phyloP scores from a whole-genome alignment of 1,140 invertebrate genomes.

The Drosophila willistoni region DNA sequence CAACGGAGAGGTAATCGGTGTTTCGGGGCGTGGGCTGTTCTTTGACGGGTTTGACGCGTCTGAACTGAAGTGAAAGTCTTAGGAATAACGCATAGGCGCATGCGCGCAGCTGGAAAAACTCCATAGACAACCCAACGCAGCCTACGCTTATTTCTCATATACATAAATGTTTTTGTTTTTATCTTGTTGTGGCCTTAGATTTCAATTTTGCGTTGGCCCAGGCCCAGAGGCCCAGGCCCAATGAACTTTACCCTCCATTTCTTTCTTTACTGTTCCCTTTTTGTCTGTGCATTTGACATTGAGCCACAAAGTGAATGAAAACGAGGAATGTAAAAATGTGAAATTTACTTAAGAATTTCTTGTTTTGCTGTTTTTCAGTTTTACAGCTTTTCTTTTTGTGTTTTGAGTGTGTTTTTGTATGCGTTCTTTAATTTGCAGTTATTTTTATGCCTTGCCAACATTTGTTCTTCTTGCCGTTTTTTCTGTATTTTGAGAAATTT shows the following conservation, averaged over 20 bases:
- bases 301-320: slow-evolving; percentile 18
- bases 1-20: not conserved
- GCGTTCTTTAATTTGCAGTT: slow-evolving; percentile 38
- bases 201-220: slow-evolving; percentile 36
- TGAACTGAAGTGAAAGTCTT: slow-evolving; percentile 69
- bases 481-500: slow-evolving; percentile 61
- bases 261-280: not conserved
- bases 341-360: slow-evolving; percentile 57
- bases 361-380: slow-evolving; percentile 41
- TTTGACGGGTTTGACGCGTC: slow-evolving; percentile 67
- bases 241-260: slow-evolving; percentile 6
- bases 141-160: not conserved
- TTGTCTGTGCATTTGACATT: slow-evolving; percentile 8
- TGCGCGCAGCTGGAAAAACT: slow-evolving; percentile 50
- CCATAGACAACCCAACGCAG: slow-evolving; percentile 25
- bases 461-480: slow-evolving; percentile 8
- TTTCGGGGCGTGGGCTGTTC: slow-evolving; percentile 63
- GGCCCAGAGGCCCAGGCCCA: slow-evolving; percentile 25
- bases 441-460: slow-evolving; percentile 65
- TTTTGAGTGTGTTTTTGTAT: not conserved
- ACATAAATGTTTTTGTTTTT: slow-evolving; percentile 6
- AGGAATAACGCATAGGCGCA: slow-evolving; percentile 19
- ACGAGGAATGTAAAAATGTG: slow-evolving; percentile 17
- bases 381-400: slow-evolving; percentile 38
- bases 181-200: not conserved